Percentiles rank a stretch among this genome's conserved stretches.
Conservation (phyloP, 2,888 invertebrate species). For the Microplitis deprimator region DNA sequence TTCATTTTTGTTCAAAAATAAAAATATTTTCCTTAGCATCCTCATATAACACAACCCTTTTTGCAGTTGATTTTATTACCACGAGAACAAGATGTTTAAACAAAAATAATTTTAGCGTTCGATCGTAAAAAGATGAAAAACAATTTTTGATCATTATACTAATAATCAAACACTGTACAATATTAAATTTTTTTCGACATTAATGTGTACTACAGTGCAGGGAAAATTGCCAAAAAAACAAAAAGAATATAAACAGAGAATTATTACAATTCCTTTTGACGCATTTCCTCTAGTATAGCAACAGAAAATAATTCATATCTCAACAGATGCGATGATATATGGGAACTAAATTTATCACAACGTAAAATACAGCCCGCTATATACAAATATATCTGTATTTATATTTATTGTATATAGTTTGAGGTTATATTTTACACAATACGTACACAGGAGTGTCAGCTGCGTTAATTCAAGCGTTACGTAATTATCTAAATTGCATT, state of each 20-base stretch:
- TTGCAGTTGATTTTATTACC: too few species aligned
- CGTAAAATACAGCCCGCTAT: conserved; percentile 17
- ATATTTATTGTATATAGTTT: not conserved
- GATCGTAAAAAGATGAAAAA: too few species aligned
- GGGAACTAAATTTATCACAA: conserved; percentile 33
- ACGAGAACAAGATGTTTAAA: too few species aligned
- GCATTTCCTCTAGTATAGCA: conserved; percentile 4
- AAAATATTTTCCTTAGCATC: too few species aligned
- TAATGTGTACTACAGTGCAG: too few species aligned
- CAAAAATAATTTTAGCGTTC: too few species aligned
- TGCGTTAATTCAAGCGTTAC: not conserved
- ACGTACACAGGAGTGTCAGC: not conserved
- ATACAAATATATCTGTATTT: not conserved
- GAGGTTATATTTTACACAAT: not conserved
- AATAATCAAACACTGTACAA: too few species aligned
- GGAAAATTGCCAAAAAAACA: not conserved
- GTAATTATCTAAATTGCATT: not conserved
- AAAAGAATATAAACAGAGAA: conserved; percentile 7
- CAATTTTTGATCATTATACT: too few species aligned
- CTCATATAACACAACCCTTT: too few species aligned
- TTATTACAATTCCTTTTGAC: conserved; percentile 18
- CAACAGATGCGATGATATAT: conserved; percentile 9
- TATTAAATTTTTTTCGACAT: too few species aligned
- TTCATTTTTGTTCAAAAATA: too few species aligned
- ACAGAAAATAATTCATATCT: conserved; percentile 14